Conservation (phyloP, 2,113 vertebrate genomes). For the Hymenochirus boettgeri region DNA sequence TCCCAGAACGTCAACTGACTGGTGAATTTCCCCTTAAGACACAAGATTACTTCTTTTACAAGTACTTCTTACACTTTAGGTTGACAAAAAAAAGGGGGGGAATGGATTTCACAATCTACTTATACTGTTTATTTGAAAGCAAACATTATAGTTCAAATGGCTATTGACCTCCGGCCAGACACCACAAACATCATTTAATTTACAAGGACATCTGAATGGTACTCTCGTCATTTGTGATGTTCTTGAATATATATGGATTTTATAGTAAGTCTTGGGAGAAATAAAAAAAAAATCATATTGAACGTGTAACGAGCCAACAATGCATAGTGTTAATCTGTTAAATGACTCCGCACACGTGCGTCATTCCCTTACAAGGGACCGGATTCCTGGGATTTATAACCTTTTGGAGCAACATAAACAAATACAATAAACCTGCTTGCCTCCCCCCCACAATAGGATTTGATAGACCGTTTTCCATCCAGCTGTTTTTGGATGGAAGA, state of each 20-base stretch:
- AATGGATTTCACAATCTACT: background rate
- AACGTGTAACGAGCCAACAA: constrained; percentile 48
- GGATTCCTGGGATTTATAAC: constrained; percentile 27
- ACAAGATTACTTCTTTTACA: too few relatives aligned
- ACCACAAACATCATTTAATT: constrained; percentile 56
- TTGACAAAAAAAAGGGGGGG: too few relatives aligned
- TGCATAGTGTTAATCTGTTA: constrained; percentile 47
- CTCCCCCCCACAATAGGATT: too few relatives aligned
- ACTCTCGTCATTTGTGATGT: constrained; percentile 56
- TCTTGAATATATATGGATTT: constrained; percentile 56
- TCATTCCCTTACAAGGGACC: constrained; percentile 20
- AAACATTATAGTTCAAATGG: constrained; percentile 21
- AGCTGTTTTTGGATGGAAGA: background rate
- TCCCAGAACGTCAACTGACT: too few relatives aligned
- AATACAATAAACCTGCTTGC: background rate
- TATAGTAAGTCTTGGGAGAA: constrained; percentile 57
- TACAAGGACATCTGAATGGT: constrained; percentile 51
- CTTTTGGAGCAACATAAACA: constrained; percentile 5
- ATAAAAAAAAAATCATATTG: too few relatives aligned
- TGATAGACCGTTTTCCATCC: constrained; percentile 2
- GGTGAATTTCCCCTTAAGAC: too few relatives aligned
- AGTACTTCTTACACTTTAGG: too few relatives aligned
- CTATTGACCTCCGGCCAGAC: constrained; percentile 46
- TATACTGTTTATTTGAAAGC: constrained; percentile 19
- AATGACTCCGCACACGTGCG: constrained; percentile 45